Evolutionary conservation across 1,140 invertebrate genomes (phyloP), one percentile per base, ranked within the genome.

Genomic region (Lepidurus couesii): DNA sequence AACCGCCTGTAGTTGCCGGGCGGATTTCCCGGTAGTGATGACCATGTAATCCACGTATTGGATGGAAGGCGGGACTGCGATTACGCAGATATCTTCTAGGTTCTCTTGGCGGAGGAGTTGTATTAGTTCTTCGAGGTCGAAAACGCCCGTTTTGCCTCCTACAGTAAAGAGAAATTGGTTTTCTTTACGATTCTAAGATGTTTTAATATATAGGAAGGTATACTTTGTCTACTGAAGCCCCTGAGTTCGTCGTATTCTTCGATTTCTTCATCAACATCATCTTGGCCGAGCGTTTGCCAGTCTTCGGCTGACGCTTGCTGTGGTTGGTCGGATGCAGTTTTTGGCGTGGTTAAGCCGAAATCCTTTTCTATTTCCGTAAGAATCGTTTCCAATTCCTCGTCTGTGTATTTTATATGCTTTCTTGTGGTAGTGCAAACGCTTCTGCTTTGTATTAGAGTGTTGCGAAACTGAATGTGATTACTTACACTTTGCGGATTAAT

Each of bases 31-130:
- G 77, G 90, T 91, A 4, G 90, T 92, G 11, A 96, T 86, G 42
- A 95, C 91, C 80, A 97, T 88, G 80, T 94, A 92, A 82, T 95
- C 90, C 16, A 92, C 91, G 87, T 97, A 97, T 76, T 90, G 89
- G 1, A 91, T 85, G 74, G 93, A 88, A 79, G 88, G 82, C 2
- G 95, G 92, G 11, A 97, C 88, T 79, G 86, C 83, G 76, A 91
- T 91, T 1, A 95, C 93, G 87, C 93, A 94, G 79, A 97, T 90
- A 83, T 97, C 89, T 82, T 86, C 86, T 0, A 91, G 91, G 83
- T 93, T 95, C 83, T 97, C 93, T 82, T 88, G 87, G 81, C 88
- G 87, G 21, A 98, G 84, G 65, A 95, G 83, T 16, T 91, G 87
- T 0, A 97, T 89, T 42, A 98, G 84, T 80, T 97, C 93, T 84